Evolutionary conservation across 1,140 invertebrate species (phyloP), one percentile per base, ranked within the genome.

Genomic region (Lucilia sericata): DNA sequence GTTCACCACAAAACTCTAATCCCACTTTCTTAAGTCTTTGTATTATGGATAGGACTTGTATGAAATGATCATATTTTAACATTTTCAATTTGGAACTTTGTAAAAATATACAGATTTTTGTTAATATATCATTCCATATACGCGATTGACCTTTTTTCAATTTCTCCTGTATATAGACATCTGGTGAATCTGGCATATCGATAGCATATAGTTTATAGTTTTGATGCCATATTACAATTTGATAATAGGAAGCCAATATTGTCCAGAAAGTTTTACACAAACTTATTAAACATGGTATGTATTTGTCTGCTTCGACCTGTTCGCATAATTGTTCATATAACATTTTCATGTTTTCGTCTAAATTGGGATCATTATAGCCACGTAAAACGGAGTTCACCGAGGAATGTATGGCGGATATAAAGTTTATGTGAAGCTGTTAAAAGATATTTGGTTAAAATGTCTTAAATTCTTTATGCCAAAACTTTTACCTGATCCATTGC

Each of bases 121-220:
- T 95, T 90, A 99, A 96, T 0, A 99, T 95, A 87, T 99, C 98
- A 86, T 97, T 95, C 98, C 98, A 99, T 80, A 99, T 94, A 85
- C 97, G 93, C 2, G 94, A 92, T 82, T 97, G 92, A 12, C 98
- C 97, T 85, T 96, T 95, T 86, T 97, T 95, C 83, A 99, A 92
- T 91, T 99, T 99, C 88, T 98, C 96, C 86, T 94, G 94, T 2
- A 98, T 95, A 86, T 98, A 98, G 83, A 95, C 92, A 74, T 95
- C 87, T 36, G 87, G 60, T 78, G 86, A 86, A 70, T 92, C 92
- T 17, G 85, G 90, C 3, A 91, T 90, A 51, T 91, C 88, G 3
- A 90, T 84, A 10, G 88, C 85, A 60, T 92, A 92, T 0, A 91
- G 86, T 85, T 93, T 92, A 60, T 93, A 92, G 51, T 92, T 92